Conservation (phyloP, 2,113 vertebrate genomes). For the Oplegnathus fasciatus region DNA sequence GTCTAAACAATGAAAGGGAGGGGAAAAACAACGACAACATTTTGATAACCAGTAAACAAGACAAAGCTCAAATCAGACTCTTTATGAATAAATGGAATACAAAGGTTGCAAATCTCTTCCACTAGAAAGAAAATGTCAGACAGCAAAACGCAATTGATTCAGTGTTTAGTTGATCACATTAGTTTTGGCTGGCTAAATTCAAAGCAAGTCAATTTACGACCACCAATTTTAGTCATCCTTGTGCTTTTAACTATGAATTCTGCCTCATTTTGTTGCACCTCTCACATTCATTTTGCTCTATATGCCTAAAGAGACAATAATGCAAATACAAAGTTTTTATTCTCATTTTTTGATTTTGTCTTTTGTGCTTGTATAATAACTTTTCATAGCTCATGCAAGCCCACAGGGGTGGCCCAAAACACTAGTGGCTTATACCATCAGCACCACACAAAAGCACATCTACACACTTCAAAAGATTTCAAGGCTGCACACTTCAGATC, state of each 20-base stretch:
- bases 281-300: not conserved
- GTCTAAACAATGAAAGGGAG: too few species aligned
- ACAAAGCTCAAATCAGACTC: not conserved
- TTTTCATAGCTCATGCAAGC: conserved; percentile 28
- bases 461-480: conserved; percentile 39
- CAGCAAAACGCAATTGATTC: not conserved
- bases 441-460: conserved; percentile 32
- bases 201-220: too few species aligned
- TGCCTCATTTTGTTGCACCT: not conserved
- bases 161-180: not conserved
- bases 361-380: conserved; percentile 32
- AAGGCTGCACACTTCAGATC: conserved; percentile 12
- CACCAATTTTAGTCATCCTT: not conserved
- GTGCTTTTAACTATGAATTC: not conserved
- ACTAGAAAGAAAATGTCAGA: not conserved
- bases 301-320: not conserved
- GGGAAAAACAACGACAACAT: too few species aligned
- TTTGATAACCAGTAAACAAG: not conserved
- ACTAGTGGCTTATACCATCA: conserved; percentile 27
- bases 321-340: not conserved
- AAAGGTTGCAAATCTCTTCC: not conserved
- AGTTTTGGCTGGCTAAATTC: too few species aligned
- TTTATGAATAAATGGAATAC: not conserved
- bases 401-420: conserved; percentile 26
- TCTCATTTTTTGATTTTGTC: conserved; percentile 16